phyloP scores from a whole-genome alignment of 2,888 invertebrate species.

The Drosophila demipolita region DNA sequence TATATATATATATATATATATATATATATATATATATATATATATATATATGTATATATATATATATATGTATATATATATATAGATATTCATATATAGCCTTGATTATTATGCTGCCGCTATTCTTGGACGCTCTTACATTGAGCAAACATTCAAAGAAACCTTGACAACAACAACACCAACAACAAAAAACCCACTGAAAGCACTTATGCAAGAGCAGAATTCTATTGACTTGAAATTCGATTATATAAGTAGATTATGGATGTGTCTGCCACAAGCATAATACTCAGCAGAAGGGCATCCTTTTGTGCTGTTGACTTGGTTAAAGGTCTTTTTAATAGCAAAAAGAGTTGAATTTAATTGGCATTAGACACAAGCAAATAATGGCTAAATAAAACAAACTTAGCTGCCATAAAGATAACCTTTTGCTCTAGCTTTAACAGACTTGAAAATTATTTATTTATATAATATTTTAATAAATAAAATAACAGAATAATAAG shows the following conservation, averaged over 20 bases:
- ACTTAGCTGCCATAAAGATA: background rate
- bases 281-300: background rate
- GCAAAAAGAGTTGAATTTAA: background rate
- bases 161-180: constrained; percentile 26
- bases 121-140: constrained; percentile 34
- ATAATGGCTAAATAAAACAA: too few species aligned
- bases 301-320: background rate
- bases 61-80: background rate
- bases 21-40: background rate
- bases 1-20: background rate
- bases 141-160: constrained; percentile 13
- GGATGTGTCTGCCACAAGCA: background rate
- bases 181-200: constrained; percentile 3
- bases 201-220: background rate
- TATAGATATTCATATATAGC: constrained; percentile 10
- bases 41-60: background rate
- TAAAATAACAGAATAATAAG: background rate
- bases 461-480: background rate
- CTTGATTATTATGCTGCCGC: constrained; percentile 35
- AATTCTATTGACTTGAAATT: constrained; percentile 1
- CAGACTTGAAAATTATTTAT: background rate
- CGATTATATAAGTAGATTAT: constrained; percentile 13
- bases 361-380: too few species aligned
- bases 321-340: background rate
- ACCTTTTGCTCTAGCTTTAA: background rate